Conservation (phyloP, 2,113 vertebrate species). For the Calyptomena viridis region DNA sequence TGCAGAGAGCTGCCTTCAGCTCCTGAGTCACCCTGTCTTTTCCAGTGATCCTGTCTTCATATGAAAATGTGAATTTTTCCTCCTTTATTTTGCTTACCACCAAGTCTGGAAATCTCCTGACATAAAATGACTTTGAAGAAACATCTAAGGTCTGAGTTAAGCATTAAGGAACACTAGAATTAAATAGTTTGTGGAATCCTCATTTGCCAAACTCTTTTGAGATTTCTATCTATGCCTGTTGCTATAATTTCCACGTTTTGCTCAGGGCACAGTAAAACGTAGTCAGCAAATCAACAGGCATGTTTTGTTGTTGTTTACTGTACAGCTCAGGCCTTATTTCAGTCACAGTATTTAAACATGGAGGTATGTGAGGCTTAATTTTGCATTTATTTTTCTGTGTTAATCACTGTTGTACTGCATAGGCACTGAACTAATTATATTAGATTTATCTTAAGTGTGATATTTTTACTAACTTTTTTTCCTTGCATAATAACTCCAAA, state of each 20-base stretch:
- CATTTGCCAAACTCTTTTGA: neutral
- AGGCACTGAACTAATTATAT: neutral
- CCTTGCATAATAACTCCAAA: neutral
- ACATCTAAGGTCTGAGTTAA: neutral
- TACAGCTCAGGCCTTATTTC: neutral
- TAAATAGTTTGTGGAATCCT: neutral
- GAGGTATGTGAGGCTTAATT: neutral
- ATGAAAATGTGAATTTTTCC: neutral
- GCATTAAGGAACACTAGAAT: neutral
- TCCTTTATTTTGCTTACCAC: neutral
- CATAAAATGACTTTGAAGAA: neutral
- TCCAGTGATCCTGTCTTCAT: neutral
- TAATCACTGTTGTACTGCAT: neutral
- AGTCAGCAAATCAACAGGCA: neutral
- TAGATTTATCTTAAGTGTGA: neutral
- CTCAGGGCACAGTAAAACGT: fast-evolving
- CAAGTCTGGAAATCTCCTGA: neutral
- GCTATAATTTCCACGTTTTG: neutral
- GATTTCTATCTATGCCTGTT: neutral
- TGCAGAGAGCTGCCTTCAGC: too few species aligned
- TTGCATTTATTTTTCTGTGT: neutral
- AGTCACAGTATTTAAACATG: neutral
- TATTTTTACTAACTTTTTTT: neutral
- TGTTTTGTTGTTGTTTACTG: neutral
- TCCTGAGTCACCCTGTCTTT: neutral